Evolutionary conservation across 92 coral and sea anemone species (phyloP), one percentile per base, ranked within the genome.

Genomic region (Nematostella vectensis): DNA sequence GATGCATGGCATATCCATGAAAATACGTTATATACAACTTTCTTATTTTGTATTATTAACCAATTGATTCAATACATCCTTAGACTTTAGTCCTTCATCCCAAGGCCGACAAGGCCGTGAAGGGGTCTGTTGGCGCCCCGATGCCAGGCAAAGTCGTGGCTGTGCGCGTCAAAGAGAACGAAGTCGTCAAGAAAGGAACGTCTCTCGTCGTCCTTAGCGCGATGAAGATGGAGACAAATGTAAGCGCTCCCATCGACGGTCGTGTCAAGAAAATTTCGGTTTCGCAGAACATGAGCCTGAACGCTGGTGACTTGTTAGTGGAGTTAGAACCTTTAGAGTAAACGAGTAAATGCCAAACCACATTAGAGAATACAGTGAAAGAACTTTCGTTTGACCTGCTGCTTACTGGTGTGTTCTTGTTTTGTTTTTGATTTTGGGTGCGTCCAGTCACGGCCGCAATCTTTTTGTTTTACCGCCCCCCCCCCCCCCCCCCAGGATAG

Each of bases 141-240:
- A 91, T 91, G 98, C 98, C 98, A 2, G 98, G 98, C 2, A 88
- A 91, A 44, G 96, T 91, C 0, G 98, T 91, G 1, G 96, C 87
- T 17, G 58, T 91, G 31, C 87, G 98, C 2, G 98, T 86, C n/a
- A 85, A 91, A 49, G 98, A 91, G 72, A 85, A 85, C 22, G 96
- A 91, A 33, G 69, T 69, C 19, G 96, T 91, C 38, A 74, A 78
- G 78, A 85, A 91, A 43, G 98, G 98, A 26, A 65, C 63, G 42
- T 94, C 98, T 0, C 56, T 91, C 31, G 81, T 91, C 25, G 98
- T 91, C 21, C 85, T 91, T 12, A 91, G 98, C 69, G 98, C 98
- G 52, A 91, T 91, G 98, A 91, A 91, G 62, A 91, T 91, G 98
- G 98, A 91, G 54, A 91, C 98, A 15, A 91, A 86, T 43, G 98